These are phyloP conservation scores for Lepidurus couesii DNA, from an alignment of 1,140 invertebrate species.

Conservation along the genomic window DNA sequence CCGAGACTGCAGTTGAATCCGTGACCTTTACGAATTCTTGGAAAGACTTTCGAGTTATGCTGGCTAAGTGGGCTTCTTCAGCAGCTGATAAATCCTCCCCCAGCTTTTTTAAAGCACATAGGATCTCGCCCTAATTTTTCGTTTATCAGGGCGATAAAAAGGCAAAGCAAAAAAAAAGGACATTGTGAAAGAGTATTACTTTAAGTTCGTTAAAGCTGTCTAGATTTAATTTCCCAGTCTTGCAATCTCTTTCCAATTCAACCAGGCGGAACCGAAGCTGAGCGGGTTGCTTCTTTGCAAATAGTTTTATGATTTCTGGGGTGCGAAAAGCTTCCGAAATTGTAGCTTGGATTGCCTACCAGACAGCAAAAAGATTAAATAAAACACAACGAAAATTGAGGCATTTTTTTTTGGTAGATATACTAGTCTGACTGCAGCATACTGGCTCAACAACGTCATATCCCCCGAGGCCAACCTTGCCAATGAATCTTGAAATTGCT, in stretches of 20 bases:
- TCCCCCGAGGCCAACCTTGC: constrained; percentile 61
- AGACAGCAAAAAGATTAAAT: constrained; percentile 32
- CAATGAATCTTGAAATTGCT: constrained; percentile 64
- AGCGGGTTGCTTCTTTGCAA: constrained; percentile 67
- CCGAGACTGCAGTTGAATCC: constrained; percentile 36
- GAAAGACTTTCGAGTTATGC: constrained; percentile 48
- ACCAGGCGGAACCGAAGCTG: constrained; percentile 57
- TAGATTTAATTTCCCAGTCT: constrained; percentile 49
- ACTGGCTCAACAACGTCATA: constrained; percentile 61
- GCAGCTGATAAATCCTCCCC: constrained; percentile 56
- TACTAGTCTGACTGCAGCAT: constrained; percentile 62
- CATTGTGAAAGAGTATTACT: background rate
- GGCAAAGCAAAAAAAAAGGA: constrained; percentile 8
- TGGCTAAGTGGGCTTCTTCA: constrained; percentile 56
- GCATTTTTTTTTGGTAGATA: constrained; percentile 37
- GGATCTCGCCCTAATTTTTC: constrained; percentile 55
- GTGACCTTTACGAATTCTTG: constrained; percentile 54
- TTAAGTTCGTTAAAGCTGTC: constrained; percentile 42
- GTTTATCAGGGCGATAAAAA: constrained; percentile 2
- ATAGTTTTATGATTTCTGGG: constrained; percentile 68
- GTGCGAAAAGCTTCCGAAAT: constrained; percentile 71
- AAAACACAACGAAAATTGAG: background rate
- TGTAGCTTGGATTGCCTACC: constrained; percentile 66
- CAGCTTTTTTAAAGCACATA: constrained; percentile 62
- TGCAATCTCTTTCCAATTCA: constrained; percentile 52